phyloP scores from a whole-genome alignment of 2,113 vertebrate genomes.

The Clarias macrocephalus region DNA sequence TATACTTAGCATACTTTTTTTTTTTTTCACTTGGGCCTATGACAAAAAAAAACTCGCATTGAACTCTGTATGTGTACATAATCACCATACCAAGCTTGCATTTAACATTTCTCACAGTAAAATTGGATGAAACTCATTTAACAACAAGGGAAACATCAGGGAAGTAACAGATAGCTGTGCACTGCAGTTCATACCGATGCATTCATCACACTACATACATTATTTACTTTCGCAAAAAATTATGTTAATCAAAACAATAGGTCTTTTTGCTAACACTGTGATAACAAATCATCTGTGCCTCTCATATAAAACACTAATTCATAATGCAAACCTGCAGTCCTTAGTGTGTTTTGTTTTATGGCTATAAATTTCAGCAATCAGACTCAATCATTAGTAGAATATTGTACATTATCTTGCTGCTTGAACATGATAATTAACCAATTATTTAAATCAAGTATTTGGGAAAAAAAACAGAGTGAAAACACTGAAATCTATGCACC shows the following conservation, averaged over 20 bases:
- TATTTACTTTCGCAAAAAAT: not conserved
- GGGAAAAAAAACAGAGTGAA: not conserved
- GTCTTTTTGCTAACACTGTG: not conserved
- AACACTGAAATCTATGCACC: not conserved
- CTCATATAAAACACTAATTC: not conserved
- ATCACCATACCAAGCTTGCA: not conserved
- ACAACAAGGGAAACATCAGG: not conserved
- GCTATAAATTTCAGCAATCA: not conserved
- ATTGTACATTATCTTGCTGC: not conserved
- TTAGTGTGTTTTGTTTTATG: not conserved
- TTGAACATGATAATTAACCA: conserved; percentile 3
- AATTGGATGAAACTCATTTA: not conserved
- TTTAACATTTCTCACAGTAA: conserved; percentile 7
- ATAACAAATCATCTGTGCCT: not conserved
- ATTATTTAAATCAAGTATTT: conserved; percentile 7
- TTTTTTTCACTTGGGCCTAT: no score
- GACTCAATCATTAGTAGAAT: not conserved
- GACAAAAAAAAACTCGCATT: not conserved
- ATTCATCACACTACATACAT: not conserved
- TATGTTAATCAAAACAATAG: not conserved
- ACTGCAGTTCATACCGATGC: not conserved
- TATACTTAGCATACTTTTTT: no score
- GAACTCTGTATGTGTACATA: not conserved
- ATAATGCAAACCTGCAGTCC: not conserved
- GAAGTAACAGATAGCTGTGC: conserved; percentile 1